Evolutionary conservation across 2,888 invertebrate genomes (phyloP), one percentile per base, ranked within the genome.

Genomic region (Herminia tarsipennalis): DNA sequence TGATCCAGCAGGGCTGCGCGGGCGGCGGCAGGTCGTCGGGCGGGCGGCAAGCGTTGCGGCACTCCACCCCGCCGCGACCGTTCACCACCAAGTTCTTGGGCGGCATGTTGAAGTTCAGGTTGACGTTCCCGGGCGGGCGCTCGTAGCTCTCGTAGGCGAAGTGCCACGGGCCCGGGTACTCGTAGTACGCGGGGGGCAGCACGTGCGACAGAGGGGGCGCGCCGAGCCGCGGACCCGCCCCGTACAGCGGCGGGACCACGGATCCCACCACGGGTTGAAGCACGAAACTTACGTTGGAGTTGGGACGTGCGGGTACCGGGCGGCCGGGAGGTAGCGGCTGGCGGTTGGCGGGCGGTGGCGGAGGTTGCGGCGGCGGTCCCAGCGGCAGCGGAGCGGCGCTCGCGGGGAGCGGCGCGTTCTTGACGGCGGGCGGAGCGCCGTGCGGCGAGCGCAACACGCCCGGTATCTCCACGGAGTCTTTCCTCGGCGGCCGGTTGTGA

Each of bases 251-350:
- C 2, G 81, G 80, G 37, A 75, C 67, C 18, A 78, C 64, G 9
- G 76, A 76, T 4, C 80, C 78, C 78, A 88, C 70, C 22, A 89
- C 81, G 1, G 88, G 88, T 47, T 79, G 81, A 9, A 90, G 74
- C 24, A 91, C 85, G 73, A 81, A 89, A 89, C 90, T 90, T 86
- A 90, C 90, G 76, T 88, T 89, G 51, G 87, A 79, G 65, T 77
- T 78, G 25, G 83, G 81, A 1, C 64, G 49, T 6, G 66, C 17
- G 48, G 56, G 78, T 4, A 53, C 49, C n/a, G 70, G 60, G 5
- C 50, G 61, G 20, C 22, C 18, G 25, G n/a, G 30, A 27, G 60
- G 59, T 25, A 30, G 28, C 8, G 76, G 67, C 9, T 66, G 47
- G 62, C 47, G 41, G 40, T 53, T 33, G 21, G 71, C 70, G 2